Evolutionary conservation across 2,113 vertebrate species (phyloP), one percentile per base, ranked within the genome.

Genomic region (Nannospalax galili): DNA sequence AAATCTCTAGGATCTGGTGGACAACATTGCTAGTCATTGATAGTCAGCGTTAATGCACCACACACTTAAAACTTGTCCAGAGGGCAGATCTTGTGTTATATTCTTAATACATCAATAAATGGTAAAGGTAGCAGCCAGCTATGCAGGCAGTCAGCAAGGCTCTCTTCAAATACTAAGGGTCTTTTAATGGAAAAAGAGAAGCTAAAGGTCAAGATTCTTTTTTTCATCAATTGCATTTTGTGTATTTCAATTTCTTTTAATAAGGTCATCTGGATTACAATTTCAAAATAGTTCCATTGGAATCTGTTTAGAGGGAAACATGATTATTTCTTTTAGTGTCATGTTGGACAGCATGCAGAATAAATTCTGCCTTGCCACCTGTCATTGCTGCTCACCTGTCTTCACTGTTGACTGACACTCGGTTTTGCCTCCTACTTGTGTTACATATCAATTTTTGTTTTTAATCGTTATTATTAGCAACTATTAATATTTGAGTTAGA

Each of bases 231-330:
- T 85, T 60, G 42, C 7, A 40, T 88, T 77, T 70, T 73, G 7
- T 45, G 1, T 81, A 45, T 81, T 85, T 78, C 35, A 62, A 5
- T 93, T 96, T 88, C 15, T 90, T 80, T 81, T 65, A 84, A 28
- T 82, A 93, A 40, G 79, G 52, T 82, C 91, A 86, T 52, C 22
- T 45, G 74, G 32, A 22, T 26, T 75, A 48, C 7, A 84, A 62
- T 80, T 72, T 74, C 40, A 69, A 6, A 58, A 1, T 88, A 28
- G 58, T 92, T 88, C n/a, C 7, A 37, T 32, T 72, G 64, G n/a
- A 58, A 28, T 70, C 8, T 56, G 8, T 64, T 91, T 26, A 80
- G 6, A 37, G 75, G 26, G 24, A 77, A 69, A 67, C 3, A 77
- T 20, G 30, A 30, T 64, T 67, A 32, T 42, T 78, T 60, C n/a